These are phyloP conservation scores for Zhuqinia jingwanae DNA, from an alignment of 2,888 invertebrate genomes.

Conservation along the genomic window DNA sequence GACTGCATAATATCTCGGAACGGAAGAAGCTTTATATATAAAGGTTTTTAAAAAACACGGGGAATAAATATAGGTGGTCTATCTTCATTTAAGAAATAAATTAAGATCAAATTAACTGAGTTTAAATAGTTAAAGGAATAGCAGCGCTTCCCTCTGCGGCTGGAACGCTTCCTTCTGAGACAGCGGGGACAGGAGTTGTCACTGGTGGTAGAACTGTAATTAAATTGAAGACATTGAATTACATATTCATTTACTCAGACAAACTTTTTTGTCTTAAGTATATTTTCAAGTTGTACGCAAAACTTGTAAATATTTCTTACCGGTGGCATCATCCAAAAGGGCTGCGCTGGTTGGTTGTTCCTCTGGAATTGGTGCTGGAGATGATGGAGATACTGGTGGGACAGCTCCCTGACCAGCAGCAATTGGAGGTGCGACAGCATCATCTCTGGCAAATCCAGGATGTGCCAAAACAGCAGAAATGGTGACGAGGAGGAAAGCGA, in stretches of 20 bases:
- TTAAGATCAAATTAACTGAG: constrained; percentile 8
- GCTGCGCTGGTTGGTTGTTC: constrained; percentile 41
- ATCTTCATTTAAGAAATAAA: not conserved
- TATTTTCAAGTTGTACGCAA: too few species aligned
- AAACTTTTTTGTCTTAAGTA: too few species aligned
- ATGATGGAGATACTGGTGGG: not conserved
- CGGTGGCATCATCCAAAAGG: constrained; percentile 46
- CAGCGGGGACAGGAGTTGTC: constrained; percentile 56
- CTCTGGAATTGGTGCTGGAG: constrained; percentile 34
- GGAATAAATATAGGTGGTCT: constrained; percentile 26
- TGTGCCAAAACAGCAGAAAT: constrained; percentile 61
- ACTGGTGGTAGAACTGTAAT: constrained; percentile 39
- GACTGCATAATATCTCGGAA: constrained; percentile 16
- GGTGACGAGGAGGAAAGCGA: constrained; percentile 66
- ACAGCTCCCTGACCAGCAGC: constrained; percentile 43
- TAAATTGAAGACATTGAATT: not conserved
- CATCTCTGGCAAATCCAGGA: constrained; percentile 43
- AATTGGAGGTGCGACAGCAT: constrained; percentile 57
- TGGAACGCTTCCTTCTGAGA: constrained; percentile 42
- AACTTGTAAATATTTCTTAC: constrained; percentile 20
- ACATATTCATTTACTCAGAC: not conserved
- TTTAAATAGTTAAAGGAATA: not conserved
- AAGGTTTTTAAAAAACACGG: not conserved
- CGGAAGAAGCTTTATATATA: constrained; percentile 12
- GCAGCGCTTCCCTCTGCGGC: constrained; percentile 7